Evolutionary conservation across 2,113 vertebrate species (phyloP).

Genomic region (Collichthys lucidus): DNA sequence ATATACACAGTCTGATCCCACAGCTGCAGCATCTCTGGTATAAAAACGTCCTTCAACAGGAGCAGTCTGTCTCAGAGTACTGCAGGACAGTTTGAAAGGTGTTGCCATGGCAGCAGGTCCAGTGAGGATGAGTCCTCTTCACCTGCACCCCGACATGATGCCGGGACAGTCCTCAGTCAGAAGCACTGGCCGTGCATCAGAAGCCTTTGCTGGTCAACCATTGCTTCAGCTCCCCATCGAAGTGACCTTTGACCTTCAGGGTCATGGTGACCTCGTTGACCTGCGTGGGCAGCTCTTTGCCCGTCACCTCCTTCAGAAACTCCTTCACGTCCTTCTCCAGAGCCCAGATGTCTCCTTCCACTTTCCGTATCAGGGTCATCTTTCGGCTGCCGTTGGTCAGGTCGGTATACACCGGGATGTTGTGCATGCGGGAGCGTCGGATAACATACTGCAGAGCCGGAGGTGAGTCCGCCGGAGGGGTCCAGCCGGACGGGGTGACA

Average conservation of each 20-base stretch:
- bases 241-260: constrained; percentile 88
- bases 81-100: not conserved
- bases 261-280: constrained; percentile 89
- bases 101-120: not conserved
- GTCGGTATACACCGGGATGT: constrained; percentile 90
- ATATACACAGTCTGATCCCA: not conserved
- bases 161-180: constrained; percentile 61
- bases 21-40: not conserved
- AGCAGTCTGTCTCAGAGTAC: not conserved
- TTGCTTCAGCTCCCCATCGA: constrained; percentile 86
- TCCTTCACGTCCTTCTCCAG: constrained; percentile 88
- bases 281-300: constrained; percentile 85
- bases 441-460: constrained; percentile 89
- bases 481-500: constrained; percentile 89
- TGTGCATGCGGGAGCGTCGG: constrained; percentile 94
- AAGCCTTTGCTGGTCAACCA: constrained; percentile 91
- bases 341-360: constrained; percentile 94
- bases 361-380: constrained; percentile 88
- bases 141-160: not conserved
- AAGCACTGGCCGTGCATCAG: too few species aligned
- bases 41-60: not conserved
- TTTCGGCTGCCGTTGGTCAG: constrained; percentile 85
- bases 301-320: constrained; percentile 81
- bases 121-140: not conserved
- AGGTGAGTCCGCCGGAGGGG: constrained; percentile 81